Conservation (phyloP, 2,113 vertebrate genomes). For the Tragulus kanchil region DNA sequence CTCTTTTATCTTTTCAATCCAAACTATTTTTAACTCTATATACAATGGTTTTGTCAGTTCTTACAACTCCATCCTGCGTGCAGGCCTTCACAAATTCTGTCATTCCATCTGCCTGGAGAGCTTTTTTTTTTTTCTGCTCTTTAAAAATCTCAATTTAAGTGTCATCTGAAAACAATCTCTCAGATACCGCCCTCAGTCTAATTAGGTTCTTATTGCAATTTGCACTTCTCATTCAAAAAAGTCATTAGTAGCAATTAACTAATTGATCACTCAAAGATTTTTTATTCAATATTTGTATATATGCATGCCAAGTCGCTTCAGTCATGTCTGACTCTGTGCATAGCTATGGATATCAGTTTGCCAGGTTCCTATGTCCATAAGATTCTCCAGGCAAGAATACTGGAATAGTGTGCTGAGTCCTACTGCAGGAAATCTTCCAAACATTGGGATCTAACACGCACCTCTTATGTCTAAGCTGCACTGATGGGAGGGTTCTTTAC, state of each 20-base stretch:
- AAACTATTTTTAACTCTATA: neutral
- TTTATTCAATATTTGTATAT: neutral
- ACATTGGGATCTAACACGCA: too few relatives aligned
- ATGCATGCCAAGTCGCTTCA: too few relatives aligned
- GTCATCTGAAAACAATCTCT: neutral
- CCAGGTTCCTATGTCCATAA: too few relatives aligned
- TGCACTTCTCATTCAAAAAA: neutral
- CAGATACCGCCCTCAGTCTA: neutral
- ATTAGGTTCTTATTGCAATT: neutral
- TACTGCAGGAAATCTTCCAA: too few relatives aligned
- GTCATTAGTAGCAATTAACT: neutral
- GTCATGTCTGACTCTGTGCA: too few relatives aligned
- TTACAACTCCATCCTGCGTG: neutral
- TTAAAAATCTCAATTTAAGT: neutral
- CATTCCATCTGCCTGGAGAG: neutral
- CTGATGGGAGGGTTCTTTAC: too few relatives aligned
- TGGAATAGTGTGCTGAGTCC: too few relatives aligned
- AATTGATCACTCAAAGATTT: neutral
- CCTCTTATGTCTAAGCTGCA: too few relatives aligned
- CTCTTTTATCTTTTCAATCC: neutral
- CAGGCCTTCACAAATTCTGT: neutral
- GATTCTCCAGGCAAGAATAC: too few relatives aligned
- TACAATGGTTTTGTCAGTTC: neutral
- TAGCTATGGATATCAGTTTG: too few relatives aligned
- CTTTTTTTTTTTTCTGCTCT: neutral